phyloP scores from a whole-genome alignment of 2,888 invertebrate genomes.

The Diloba caeruleocephala region DNA sequence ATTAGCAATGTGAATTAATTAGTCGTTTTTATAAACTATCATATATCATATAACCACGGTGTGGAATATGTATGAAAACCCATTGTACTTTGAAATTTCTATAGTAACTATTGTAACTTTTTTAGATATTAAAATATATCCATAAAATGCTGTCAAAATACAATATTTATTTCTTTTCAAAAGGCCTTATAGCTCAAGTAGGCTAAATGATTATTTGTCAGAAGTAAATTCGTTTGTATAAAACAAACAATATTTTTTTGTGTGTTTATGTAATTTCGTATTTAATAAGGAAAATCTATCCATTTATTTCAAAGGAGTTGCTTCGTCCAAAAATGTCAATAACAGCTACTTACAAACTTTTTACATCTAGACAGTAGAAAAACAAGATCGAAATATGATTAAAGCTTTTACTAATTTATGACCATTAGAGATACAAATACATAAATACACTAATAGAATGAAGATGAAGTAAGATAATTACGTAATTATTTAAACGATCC shows the following conservation, averaged over 20 bases:
- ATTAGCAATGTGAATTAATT: slow-evolving; percentile 29
- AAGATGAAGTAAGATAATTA: slow-evolving; percentile 13
- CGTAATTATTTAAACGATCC: slow-evolving; percentile 19
- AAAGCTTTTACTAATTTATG: no score
- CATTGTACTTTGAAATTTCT: slow-evolving; percentile 28
- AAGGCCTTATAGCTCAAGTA: slow-evolving; percentile 42
- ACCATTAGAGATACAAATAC: background rate
- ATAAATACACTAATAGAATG: slow-evolving; percentile 18
- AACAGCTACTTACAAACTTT: no score
- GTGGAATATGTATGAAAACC: slow-evolving; percentile 23
- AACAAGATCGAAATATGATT: no score
- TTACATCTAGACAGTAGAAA: no score
- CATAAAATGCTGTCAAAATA: slow-evolving; percentile 24
- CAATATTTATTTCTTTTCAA: slow-evolving; percentile 23
- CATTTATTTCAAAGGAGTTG: no score
- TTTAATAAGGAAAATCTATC: slow-evolving; percentile 5
- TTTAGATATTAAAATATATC: slow-evolving; percentile 20
- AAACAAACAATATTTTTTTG: slow-evolving; percentile 20
- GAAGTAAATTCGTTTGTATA: slow-evolving; percentile 24
- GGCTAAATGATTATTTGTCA: slow-evolving; percentile 34
- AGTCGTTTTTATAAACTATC: slow-evolving; percentile 10
- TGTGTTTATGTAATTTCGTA: slow-evolving; percentile 3
- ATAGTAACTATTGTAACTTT: slow-evolving; percentile 7
- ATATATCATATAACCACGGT: slow-evolving; percentile 6
- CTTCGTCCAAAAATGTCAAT: no score